These are phyloP conservation scores for Epinotia ramella DNA, from an alignment of 2,888 invertebrate genomes.

Conservation along the genomic window DNA sequence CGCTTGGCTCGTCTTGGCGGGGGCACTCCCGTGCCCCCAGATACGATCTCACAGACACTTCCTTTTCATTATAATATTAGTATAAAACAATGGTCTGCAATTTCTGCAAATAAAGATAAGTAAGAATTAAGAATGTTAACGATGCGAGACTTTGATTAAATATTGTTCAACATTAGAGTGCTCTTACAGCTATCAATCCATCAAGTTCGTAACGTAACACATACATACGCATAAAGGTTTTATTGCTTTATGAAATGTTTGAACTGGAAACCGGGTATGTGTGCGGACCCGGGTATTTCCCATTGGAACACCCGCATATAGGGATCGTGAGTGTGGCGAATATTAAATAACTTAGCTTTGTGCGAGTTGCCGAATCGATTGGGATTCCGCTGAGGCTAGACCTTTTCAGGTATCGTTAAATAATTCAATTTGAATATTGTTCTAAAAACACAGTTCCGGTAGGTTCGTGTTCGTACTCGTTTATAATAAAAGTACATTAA, in stretches of 20 bases:
- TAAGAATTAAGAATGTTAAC: too few species aligned
- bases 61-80: too few species aligned
- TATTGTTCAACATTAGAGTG: neutral
- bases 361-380: slow-evolving; percentile 37
- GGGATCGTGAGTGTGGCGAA: slow-evolving; percentile 39
- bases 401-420: slow-evolving; percentile 42
- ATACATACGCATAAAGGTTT: slow-evolving; percentile 15
- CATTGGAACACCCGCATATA: slow-evolving; percentile 41
- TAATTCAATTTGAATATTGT: slow-evolving; percentile 38
- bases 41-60: too few species aligned
- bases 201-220: slow-evolving; percentile 2
- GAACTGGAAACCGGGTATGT: slow-evolving; percentile 27
- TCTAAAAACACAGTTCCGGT: slow-evolving; percentile 13
- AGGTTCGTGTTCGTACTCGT: neutral
- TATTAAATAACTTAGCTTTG: slow-evolving; percentile 44
- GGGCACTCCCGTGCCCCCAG: too few species aligned
- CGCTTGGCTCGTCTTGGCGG: too few species aligned
- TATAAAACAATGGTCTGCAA: too few species aligned
- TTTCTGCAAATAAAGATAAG: too few species aligned
- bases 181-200: slow-evolving; percentile 2
- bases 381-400: slow-evolving; percentile 18
- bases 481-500: neutral
- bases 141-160: neutral
- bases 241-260: slow-evolving; percentile 23
- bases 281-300: slow-evolving; percentile 40